These are phyloP conservation scores for Caretta caretta DNA, from an alignment of 2,113 vertebrate genomes.

Conservation along the genomic window DNA sequence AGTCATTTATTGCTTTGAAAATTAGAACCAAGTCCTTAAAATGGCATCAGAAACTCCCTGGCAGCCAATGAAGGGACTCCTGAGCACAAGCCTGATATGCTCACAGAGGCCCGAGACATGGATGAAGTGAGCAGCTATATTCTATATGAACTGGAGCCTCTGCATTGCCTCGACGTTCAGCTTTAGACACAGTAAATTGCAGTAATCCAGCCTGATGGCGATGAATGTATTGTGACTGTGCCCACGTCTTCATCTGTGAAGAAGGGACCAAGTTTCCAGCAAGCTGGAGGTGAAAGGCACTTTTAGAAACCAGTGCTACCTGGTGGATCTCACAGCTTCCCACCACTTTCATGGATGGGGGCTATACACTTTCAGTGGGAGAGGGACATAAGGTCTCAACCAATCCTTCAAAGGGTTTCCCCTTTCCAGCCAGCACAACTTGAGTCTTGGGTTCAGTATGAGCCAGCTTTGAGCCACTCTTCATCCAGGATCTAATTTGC, in stretches of 20 bases:
- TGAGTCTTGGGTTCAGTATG: background rate
- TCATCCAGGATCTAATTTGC: background rate
- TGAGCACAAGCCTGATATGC: background rate
- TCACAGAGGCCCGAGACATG: background rate
- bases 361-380: background rate
- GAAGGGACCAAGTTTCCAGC: background rate
- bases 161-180: accelerated
- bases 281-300: background rate
- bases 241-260: background rate
- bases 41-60: background rate
- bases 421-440: background rate
- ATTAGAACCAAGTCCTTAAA: background rate
- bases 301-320: background rate
- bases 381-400: background rate
- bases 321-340: background rate
- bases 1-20: background rate
- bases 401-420: background rate
- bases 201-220: background rate
- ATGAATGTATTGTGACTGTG: background rate
- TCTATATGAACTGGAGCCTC: accelerated
- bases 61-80: background rate
- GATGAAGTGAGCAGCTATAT: background rate
- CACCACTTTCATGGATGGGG: background rate
- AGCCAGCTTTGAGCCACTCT: background rate
- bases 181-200: background rate